Percentiles rank a stretch among this genome's conserved stretches.
Conservation (phyloP, 2,888 invertebrate species). For the Cryptocephalus moraei region DNA sequence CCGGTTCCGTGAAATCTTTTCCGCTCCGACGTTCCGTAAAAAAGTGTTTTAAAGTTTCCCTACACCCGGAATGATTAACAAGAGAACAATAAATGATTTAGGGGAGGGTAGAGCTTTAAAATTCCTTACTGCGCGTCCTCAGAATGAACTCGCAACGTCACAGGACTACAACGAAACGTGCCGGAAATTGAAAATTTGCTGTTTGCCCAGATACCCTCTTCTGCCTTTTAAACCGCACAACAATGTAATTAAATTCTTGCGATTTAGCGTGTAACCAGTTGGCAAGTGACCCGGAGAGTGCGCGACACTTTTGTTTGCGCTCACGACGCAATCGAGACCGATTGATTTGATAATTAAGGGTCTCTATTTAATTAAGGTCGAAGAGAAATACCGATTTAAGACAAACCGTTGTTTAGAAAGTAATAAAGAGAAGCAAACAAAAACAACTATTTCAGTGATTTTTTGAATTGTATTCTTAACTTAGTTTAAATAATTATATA, state of each 20-base stretch:
- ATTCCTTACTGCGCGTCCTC: conserved; percentile 14
- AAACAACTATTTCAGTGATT: too few relatives aligned
- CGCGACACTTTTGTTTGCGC: conserved; percentile 11
- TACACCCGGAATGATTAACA: background rate
- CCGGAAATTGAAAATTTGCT: conserved; percentile 30
- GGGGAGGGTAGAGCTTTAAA: conserved; percentile 11
- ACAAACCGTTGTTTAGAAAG: too few relatives aligned
- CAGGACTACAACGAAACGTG: conserved; percentile 29
- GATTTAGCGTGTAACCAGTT: conserved; percentile 21
- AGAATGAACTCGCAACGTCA: conserved; percentile 25
- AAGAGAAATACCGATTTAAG: too few relatives aligned
- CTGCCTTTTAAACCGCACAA: conserved; percentile 20
- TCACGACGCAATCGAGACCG: conserved; percentile 2
- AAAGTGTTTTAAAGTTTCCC: too few relatives aligned
- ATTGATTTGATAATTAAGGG: background rate
- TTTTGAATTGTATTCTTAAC: too few relatives aligned
- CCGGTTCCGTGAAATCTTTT: too few relatives aligned
- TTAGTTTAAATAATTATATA: too few relatives aligned
- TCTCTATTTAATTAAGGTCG: too few relatives aligned
- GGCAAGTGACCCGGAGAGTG: conserved; percentile 18
- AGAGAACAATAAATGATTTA: background rate
- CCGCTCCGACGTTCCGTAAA: too few relatives aligned
- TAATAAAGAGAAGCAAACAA: too few relatives aligned
- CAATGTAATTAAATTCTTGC: conserved; percentile 25
- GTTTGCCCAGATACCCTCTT: conserved; percentile 24